A percentile compares a stretch with the other conserved stretches of the same genome.
Conservation (phyloP, 2,888 invertebrate species). For the Ernsta delagoae region DNA sequence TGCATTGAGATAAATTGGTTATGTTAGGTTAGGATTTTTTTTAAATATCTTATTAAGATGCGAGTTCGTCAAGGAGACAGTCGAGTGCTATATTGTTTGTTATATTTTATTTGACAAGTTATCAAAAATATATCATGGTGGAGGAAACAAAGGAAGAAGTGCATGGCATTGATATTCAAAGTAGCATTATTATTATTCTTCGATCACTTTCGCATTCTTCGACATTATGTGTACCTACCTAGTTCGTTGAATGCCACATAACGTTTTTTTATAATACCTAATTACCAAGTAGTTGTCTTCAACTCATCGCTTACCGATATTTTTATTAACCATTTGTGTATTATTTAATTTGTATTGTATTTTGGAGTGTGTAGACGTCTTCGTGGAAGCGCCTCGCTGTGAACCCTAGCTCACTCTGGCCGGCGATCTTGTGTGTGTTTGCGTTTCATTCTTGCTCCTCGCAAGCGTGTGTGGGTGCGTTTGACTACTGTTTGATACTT, state of each 20-base stretch:
- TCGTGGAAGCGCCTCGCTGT: conserved; percentile 51
- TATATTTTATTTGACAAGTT: not conserved
- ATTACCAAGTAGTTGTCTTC: conserved; percentile 9
- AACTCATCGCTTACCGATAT: conserved; percentile 38
- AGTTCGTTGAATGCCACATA: conserved; percentile 30
- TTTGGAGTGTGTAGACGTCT: conserved; percentile 69
- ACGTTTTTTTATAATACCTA: conserved; percentile 22
- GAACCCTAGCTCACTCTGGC: conserved; percentile 76
- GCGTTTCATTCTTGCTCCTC: conserved; percentile 68
- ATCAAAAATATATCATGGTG: conserved; percentile 12
- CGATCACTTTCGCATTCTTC: conserved; percentile 9
- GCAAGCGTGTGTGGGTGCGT: conserved; percentile 58
- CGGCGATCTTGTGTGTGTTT: conserved; percentile 82
- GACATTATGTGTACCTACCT: not conserved
- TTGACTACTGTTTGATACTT: conserved; percentile 67
- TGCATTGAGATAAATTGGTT: not conserved
- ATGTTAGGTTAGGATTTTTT: not conserved
- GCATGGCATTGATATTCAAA: conserved; percentile 26
- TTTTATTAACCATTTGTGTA: conserved; percentile 45
- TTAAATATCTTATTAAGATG: not conserved
- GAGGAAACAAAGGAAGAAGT: conserved; percentile 10
- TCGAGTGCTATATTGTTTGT: not conserved
- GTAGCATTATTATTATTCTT: conserved; percentile 17
- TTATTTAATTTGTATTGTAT: conserved; percentile 58
- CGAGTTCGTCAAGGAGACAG: conserved; percentile 23